Percentiles rank a stretch among this genome's conserved stretches.
phyloP scores from a whole-genome alignment of 1,140 invertebrate genomes.

The Anoplophora glabripennis region DNA sequence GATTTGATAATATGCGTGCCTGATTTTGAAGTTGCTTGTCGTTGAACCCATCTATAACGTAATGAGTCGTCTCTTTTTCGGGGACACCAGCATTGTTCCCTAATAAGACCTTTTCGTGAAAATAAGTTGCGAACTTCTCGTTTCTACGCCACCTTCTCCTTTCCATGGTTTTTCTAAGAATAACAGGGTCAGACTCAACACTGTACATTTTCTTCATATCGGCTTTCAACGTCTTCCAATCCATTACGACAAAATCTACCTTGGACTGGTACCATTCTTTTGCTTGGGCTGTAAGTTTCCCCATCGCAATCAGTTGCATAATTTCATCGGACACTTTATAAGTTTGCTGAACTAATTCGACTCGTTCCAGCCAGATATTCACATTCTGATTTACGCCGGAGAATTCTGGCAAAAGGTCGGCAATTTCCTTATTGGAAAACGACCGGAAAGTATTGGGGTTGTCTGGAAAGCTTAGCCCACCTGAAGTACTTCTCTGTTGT shows the following conservation, averaged over 20 bases:
- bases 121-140: slow-evolving; percentile 35
- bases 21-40: no score
- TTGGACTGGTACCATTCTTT: slow-evolving; percentile 17
- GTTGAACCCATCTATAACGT: no score
- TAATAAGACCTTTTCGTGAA: slow-evolving; percentile 36
- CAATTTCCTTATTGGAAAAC: slow-evolving; percentile 1
- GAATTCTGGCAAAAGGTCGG: slow-evolving; percentile 7
- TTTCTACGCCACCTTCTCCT: slow-evolving; percentile 28
- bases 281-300: slow-evolving; percentile 11
- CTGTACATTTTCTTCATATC: slow-evolving; percentile 15
- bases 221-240: slow-evolving; percentile 12
- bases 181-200: background rate
- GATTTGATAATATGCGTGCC: slow-evolving; percentile 13
- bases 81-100: slow-evolving; percentile 31
- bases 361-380: no score
- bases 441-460: no score
- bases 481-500: no score
- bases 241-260: slow-evolving; percentile 5
- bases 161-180: slow-evolving; percentile 32
- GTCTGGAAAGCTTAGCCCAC: no score
- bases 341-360: no score
- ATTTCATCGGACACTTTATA: slow-evolving; percentile 16
- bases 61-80: slow-evolving; percentile 34
- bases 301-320: slow-evolving; percentile 6
- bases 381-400: slow-evolving; percentile 1